A percentile compares a stretch with the other conserved stretches of the same genome.
These are phyloP conservation scores for Schizaphis graminum DNA, from an alignment of 2,888 invertebrate genomes.

Conservation along the genomic window DNA sequence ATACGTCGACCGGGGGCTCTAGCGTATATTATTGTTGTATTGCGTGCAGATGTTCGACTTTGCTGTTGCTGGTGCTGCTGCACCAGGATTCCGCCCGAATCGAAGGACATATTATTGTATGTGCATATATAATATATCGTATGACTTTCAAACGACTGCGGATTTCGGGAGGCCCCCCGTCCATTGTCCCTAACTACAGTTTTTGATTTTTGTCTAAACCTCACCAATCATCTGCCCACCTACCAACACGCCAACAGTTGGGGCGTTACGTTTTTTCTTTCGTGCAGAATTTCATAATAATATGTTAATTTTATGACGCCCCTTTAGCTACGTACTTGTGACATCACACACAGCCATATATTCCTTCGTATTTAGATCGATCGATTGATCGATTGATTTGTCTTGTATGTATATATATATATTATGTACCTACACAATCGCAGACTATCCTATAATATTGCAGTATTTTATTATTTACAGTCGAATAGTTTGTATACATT, in stretches of 20 bases:
- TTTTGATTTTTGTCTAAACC: not conserved
- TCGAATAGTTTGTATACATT: not conserved
- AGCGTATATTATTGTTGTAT: not conserved
- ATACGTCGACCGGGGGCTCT: not conserved
- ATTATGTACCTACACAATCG: not conserved
- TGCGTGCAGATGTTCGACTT: constrained; percentile 8
- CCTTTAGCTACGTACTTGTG: not conserved
- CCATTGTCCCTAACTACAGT: not conserved
- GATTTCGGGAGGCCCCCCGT: not conserved
- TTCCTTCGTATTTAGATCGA: not conserved
- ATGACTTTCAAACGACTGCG: not conserved
- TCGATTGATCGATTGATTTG: not conserved
- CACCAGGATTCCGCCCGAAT: not conserved
- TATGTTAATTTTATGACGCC: not conserved
- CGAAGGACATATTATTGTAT: not conserved
- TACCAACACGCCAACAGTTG: not conserved
- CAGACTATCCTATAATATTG: not conserved
- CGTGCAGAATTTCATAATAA: not conserved
- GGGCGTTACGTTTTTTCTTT: not conserved
- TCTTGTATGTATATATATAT: not conserved
- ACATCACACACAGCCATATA: not conserved
- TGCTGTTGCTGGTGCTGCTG: not conserved
- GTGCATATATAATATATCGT: not conserved
- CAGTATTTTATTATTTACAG: not conserved
- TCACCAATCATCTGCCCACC: not conserved